Conservation (phyloP, 2,888 invertebrate species). For the Cactoblastis cactorum region DNA sequence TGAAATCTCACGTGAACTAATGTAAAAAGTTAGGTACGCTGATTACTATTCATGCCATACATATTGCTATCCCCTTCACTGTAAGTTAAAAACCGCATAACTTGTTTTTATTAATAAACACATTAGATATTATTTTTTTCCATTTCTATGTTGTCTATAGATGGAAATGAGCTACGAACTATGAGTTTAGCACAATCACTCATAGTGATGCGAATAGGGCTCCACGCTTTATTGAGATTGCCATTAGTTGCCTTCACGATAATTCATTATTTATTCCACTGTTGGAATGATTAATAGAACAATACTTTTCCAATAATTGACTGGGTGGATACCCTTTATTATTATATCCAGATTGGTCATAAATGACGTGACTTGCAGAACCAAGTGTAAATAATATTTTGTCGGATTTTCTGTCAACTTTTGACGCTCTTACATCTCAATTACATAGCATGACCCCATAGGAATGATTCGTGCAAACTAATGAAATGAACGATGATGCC, state of each 20-base stretch:
- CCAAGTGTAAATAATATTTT: neutral
- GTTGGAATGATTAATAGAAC: neutral
- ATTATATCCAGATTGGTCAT: too few relatives aligned
- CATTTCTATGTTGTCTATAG: constrained; percentile 54
- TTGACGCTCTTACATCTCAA: constrained; percentile 32
- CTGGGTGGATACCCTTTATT: neutral
- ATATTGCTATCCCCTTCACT: constrained; percentile 20
- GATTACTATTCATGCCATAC: neutral
- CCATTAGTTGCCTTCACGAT: neutral
- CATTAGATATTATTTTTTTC: constrained; percentile 35
- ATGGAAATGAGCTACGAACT: constrained; percentile 67
- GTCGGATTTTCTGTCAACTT: neutral
- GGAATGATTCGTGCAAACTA: constrained; percentile 84
- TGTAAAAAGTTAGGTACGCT: neutral
- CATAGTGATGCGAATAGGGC: constrained; percentile 69
- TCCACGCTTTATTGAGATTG: constrained; percentile 35
- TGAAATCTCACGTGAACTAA: constrained; percentile 9
- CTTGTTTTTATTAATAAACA: constrained; percentile 39
- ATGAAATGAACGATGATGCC: constrained; percentile 63
- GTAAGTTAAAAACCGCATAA: constrained; percentile 26
- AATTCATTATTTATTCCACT: neutral
- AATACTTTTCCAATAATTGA: neutral
- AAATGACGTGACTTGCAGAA: too few relatives aligned
- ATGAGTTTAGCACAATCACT: constrained; percentile 79
- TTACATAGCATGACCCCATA: constrained; percentile 53